Conservation (phyloP, 2,113 vertebrate genomes). For the Bungarus multicinctus region DNA sequence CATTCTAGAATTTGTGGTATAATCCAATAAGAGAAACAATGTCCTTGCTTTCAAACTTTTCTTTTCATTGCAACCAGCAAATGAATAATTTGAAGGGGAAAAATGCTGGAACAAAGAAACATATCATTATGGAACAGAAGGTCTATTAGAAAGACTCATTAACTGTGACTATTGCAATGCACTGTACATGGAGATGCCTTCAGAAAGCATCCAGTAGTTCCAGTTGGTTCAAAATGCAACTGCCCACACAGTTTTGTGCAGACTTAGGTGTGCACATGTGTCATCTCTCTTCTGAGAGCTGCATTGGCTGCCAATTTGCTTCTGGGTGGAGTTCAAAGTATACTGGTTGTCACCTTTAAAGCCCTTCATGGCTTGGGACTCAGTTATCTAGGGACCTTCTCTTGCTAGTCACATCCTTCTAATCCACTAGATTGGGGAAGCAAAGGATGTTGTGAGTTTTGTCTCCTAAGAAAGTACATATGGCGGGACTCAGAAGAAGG, state of each 20-base stretch:
- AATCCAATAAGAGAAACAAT: not conserved
- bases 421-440: not conserved
- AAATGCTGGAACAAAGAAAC: not conserved
- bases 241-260: too few species aligned
- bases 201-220: too few species aligned
- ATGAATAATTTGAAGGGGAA: not conserved
- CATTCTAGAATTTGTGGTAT: not conserved
- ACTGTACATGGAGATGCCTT: too few species aligned
- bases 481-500: not conserved
- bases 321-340: not conserved
- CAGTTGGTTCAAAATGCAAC: too few species aligned
- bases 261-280: too few species aligned
- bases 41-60: not conserved
- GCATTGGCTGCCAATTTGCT: not conserved
- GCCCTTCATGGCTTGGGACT: not conserved
- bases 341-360: not conserved
- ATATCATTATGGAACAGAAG: not conserved
- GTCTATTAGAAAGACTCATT: not conserved
- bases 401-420: not conserved
- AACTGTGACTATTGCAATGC: not conserved
- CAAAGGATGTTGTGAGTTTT: not conserved
- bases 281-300: too few species aligned
- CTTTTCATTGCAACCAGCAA: not conserved
- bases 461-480: not conserved
- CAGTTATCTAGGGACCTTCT: not conserved